A percentile compares a stretch with the other conserved stretches of the same genome.
Evolutionary conservation across 2,113 vertebrate genomes (phyloP).

Genomic region (Pomatostomus ruficeps): DNA sequence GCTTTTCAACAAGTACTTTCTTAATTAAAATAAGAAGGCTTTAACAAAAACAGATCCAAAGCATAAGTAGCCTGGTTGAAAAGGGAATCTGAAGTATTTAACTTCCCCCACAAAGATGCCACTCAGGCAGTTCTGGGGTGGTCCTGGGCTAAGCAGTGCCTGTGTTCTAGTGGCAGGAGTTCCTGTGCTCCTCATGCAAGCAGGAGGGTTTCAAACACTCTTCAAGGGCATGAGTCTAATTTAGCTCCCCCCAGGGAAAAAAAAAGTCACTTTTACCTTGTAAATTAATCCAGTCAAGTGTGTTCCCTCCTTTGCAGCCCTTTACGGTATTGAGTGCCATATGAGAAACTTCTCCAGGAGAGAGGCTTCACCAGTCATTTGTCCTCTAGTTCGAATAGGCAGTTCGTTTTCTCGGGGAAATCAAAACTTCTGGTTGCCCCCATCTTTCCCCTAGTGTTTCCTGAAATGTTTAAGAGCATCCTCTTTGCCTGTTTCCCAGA

Average conservation of each 20-base stretch:
- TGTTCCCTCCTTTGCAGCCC: background rate
- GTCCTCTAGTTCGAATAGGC: background rate
- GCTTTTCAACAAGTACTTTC: background rate
- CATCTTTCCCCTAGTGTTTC: conserved; percentile 2
- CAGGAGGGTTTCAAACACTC: background rate
- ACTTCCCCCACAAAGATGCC: background rate
- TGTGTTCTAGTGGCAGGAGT: background rate
- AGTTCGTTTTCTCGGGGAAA: background rate
- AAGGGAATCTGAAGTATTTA: background rate
- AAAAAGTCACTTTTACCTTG: background rate
- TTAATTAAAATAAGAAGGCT: conserved; percentile 21
- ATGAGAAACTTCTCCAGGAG: background rate
- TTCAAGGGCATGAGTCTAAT: background rate
- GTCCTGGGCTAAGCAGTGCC: background rate
- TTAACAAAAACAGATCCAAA: conserved; percentile 11
- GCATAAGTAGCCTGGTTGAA: background rate
- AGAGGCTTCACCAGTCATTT: background rate
- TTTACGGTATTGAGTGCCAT: background rate
- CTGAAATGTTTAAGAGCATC: conserved; percentile 20
- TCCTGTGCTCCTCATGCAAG: rapidly evolving
- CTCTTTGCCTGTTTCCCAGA: background rate
- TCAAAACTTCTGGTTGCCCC: background rate
- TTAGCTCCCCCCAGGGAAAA: background rate
- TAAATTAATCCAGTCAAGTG: background rate
- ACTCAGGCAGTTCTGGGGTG: background rate